phyloP scores from a whole-genome alignment of 2,113 vertebrate genomes.

The Raja brachyura region DNA sequence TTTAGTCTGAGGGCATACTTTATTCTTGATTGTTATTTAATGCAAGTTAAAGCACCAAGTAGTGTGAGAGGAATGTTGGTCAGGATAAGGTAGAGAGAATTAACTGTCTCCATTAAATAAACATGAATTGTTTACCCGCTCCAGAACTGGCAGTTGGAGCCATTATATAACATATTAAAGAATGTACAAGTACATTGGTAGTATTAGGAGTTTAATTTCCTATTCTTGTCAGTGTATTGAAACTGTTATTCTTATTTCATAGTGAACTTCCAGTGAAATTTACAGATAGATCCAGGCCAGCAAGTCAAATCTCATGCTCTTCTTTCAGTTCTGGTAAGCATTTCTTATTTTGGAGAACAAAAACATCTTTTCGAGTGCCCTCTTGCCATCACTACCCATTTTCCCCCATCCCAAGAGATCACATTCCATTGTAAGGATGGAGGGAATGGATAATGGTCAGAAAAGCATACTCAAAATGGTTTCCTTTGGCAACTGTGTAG shows the following conservation, averaged over 20 bases:
- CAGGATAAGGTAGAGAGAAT: not conserved
- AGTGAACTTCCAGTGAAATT: slow-evolving; percentile 93
- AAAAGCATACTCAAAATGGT: not conserved
- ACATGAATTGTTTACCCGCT: not conserved
- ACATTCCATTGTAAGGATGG: not conserved
- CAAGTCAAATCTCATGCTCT: slow-evolving; percentile 90
- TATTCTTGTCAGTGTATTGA: not conserved
- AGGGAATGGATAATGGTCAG: no score
- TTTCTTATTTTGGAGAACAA: not conserved
- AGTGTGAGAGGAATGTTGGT: not conserved
- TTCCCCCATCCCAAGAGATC: not conserved
- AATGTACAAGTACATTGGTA: not conserved
- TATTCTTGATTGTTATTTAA: not conserved
- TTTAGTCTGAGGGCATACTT: not conserved
- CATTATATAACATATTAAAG: not conserved
- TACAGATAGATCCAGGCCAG: slow-evolving; percentile 87
- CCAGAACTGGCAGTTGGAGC: not conserved
- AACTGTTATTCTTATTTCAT: slow-evolving; percentile 17
- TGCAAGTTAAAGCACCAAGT: not conserved
- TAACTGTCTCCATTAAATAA: not conserved
- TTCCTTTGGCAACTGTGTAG: not conserved
- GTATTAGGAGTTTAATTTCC: not conserved
- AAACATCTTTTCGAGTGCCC: not conserved
- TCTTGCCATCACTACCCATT: not conserved
- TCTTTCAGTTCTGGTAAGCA: slow-evolving; percentile 89